Percentiles rank a stretch among this genome's conserved stretches.
These are phyloP conservation scores for Xerus rutilus DNA, from an alignment of 2,797 vertebrate genomes.

Conservation along the genomic window DNA sequence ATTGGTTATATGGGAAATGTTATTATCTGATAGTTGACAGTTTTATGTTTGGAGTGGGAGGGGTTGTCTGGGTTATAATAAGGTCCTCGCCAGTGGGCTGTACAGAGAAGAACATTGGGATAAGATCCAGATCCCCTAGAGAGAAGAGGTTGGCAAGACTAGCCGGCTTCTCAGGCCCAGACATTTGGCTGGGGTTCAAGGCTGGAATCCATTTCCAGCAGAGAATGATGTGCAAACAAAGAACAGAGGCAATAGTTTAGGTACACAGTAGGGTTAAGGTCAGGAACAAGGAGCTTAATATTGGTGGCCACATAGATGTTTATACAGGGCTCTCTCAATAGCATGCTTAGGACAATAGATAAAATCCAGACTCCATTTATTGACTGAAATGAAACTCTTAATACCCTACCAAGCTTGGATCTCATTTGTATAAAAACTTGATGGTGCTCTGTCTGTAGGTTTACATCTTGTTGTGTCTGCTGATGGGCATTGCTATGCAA, in stretches of 20 bases:
- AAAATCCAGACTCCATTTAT: constrained; percentile 29
- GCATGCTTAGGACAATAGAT: background rate
- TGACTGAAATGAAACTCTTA: constrained; percentile 25
- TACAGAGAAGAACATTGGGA: constrained; percentile 22
- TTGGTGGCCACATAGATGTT: background rate
- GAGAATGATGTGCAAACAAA: constrained; percentile 54
- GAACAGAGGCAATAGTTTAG: constrained; percentile 57
- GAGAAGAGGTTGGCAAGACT: constrained; percentile 62
- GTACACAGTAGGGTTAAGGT: background rate
- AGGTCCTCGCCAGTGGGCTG: constrained; percentile 30
- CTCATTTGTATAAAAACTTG: constrained; percentile 11
- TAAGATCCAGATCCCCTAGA: constrained; percentile 62
- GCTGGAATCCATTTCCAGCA: constrained; percentile 36
- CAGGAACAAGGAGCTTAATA: background rate
- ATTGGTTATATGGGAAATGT: constrained; percentile 38
- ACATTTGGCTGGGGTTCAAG: constrained; percentile 56
- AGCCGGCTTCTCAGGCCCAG: constrained; percentile 37
- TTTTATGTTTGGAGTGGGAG: constrained; percentile 47
- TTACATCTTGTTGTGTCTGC: background rate
- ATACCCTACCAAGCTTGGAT: constrained; percentile 14
- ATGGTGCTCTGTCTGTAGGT: constrained; percentile 18
- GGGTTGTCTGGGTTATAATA: constrained; percentile 25
- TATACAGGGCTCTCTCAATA: constrained; percentile 23
- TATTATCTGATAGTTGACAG: constrained; percentile 35
- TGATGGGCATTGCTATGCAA: background rate